phyloP scores from a whole-genome alignment of 2,113 vertebrate species.

The Myotis yumanensis region DNA sequence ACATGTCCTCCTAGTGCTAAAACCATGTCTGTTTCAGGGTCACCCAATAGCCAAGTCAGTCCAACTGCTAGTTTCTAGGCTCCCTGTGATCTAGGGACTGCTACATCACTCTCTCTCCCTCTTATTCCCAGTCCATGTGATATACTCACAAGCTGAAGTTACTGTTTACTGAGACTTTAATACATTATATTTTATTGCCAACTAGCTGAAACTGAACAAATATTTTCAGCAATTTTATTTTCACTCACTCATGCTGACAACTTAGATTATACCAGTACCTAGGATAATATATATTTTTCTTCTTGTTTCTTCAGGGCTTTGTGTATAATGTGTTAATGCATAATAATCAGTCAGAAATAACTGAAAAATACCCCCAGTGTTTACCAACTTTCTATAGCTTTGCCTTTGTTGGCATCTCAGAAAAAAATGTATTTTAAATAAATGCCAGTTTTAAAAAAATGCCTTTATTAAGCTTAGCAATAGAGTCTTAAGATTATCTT shows the following conservation, averaged over 20 bases:
- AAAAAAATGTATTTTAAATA: not conserved
- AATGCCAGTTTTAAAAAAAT: not conserved
- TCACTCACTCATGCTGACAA: conserved; percentile 62
- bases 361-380: conserved; percentile 33
- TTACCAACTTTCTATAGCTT: conserved; percentile 37
- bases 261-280: conserved; percentile 45
- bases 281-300: conserved; percentile 30
- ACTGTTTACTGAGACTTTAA: conserved; percentile 40
- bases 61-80: not conserved
- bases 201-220: conserved; percentile 25
- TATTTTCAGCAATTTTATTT: conserved; percentile 67
- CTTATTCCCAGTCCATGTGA: not conserved
- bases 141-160: not conserved
- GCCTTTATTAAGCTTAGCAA: not conserved
- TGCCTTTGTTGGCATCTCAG: conserved; percentile 10
- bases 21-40: not conserved
- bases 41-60: not conserved
- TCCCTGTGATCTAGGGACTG: not conserved
- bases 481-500: not conserved
- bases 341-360: conserved; percentile 58
- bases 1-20: not conserved
- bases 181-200: conserved; percentile 56
- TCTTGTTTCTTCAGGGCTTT: conserved; percentile 53
- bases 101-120: not conserved
- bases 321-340: conserved; percentile 59